Percentiles rank a stretch among this genome's conserved stretches.
Evolutionary conservation across 1,140 invertebrate genomes (phyloP).

Genomic region (Drosophila nebulosa): DNA sequence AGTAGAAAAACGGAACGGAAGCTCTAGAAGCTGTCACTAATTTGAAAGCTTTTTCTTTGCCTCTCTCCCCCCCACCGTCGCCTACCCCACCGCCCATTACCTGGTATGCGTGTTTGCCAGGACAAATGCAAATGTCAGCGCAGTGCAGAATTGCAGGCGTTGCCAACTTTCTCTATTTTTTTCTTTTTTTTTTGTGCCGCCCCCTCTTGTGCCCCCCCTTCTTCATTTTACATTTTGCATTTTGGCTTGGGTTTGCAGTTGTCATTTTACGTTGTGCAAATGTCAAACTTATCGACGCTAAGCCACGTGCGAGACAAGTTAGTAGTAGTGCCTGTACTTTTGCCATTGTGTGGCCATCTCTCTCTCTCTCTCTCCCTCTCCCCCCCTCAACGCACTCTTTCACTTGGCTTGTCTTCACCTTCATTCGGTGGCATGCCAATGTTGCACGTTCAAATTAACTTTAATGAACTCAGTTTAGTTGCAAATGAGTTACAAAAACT

Average conservation of each 20-base stretch:
- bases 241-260: constrained; percentile 59
- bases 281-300: constrained; percentile 77
- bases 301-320: constrained; percentile 53
- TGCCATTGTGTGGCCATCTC: constrained; percentile 36
- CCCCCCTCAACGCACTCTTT: neutral
- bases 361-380: constrained; percentile 5
- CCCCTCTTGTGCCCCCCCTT: constrained; percentile 43
- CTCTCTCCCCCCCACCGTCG: neutral
- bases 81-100: neutral
- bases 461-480: constrained; percentile 79
- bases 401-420: constrained; percentile 10
- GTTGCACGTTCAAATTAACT: constrained; percentile 78
- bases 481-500: constrained; percentile 78
- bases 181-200: neutral
- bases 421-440: constrained; percentile 62
- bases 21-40: constrained; percentile 38
- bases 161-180: constrained; percentile 45
- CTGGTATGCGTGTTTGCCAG: constrained; percentile 14
- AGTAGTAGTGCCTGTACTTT: constrained; percentile 1
- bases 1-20: neutral
- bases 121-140: constrained; percentile 76
- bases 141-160: constrained; percentile 30
- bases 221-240: constrained; percentile 65
- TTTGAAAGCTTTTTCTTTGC: constrained; percentile 50
- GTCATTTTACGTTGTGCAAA: constrained; percentile 75